phyloP scores from a whole-genome alignment of 2,797 vertebrate species.

The Tamandua tetradactyla region DNA sequence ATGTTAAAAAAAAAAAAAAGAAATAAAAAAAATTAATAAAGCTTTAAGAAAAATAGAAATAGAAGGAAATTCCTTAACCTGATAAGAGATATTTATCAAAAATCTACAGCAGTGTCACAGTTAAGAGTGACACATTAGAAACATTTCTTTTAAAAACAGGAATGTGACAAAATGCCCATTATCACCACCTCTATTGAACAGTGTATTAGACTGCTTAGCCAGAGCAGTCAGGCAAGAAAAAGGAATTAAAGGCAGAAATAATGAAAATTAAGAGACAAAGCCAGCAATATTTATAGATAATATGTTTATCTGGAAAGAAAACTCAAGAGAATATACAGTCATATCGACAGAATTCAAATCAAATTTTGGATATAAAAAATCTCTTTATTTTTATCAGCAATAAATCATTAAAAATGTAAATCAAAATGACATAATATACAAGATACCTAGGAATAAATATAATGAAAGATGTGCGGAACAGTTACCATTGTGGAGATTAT shows the following conservation, averaged over 20 bases:
- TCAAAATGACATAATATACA: background rate
- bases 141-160: background rate
- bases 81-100: background rate
- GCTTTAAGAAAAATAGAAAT: background rate
- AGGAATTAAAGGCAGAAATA: background rate
- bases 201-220: background rate
- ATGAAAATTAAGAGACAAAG: background rate
- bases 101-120: background rate
- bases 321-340: background rate
- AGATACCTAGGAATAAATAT: background rate
- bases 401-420: background rate
- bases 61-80: background rate
- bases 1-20: no score
- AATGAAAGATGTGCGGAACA: background rate
- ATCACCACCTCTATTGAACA: background rate
- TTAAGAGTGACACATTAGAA: background rate
- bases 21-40: no score
- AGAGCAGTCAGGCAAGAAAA: background rate
- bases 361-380: background rate
- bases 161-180: background rate
- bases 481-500: background rate
- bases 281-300: background rate
- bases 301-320: slow-evolving; percentile 41
- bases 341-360: background rate
- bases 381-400: background rate